Conservation (phyloP, 1,140 invertebrate genomes). For the Agrypnia vestita region DNA sequence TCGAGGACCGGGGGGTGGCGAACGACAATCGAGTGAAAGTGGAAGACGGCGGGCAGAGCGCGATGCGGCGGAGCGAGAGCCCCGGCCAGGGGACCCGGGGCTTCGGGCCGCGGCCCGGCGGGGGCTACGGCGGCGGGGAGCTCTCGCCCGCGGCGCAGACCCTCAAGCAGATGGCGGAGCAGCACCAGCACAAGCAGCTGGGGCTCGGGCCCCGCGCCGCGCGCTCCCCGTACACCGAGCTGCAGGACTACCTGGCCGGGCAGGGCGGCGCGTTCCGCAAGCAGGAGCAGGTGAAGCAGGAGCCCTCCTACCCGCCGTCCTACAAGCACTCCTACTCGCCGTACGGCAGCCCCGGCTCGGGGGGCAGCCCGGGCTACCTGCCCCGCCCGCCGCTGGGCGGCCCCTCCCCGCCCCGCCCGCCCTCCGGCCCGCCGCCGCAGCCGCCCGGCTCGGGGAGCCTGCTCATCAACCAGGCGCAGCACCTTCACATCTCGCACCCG, state of each 20-base stretch:
- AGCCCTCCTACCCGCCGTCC: conserved; percentile 50
- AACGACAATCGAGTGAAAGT: conserved; percentile 60
- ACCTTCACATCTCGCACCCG: conserved; percentile 87
- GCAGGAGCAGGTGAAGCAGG: conserved; percentile 63
- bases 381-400: conserved; percentile 72
- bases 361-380: conserved; percentile 77
- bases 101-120: conserved; percentile 65
- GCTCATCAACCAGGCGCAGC: conserved; percentile 90
- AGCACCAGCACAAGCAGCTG: conserved; percentile 88
- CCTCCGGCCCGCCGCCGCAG: conserved; percentile 76
- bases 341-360: conserved; percentile 77
- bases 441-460: conserved; percentile 74
- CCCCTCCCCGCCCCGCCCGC: conserved; percentile 76
- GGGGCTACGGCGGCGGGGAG: conserved; percentile 71
- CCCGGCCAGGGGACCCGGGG: conserved; percentile 68
- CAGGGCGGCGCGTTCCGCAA: conserved; percentile 63
- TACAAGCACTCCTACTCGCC: conserved; percentile 78
- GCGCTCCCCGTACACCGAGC: conserved; percentile 53
- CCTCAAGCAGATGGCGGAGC: conserved; percentile 96
- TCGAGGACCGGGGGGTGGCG: conserved; percentile 49
- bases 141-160: conserved; percentile 93
- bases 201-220: conserved; percentile 58
- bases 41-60: conserved; percentile 61
- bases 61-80: conserved; percentile 61
- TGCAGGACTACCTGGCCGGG: conserved; percentile 57